These are phyloP conservation scores for Mesorhabditis belari DNA, from an alignment of 2,888 invertebrate species.

Conservation along the genomic window DNA sequence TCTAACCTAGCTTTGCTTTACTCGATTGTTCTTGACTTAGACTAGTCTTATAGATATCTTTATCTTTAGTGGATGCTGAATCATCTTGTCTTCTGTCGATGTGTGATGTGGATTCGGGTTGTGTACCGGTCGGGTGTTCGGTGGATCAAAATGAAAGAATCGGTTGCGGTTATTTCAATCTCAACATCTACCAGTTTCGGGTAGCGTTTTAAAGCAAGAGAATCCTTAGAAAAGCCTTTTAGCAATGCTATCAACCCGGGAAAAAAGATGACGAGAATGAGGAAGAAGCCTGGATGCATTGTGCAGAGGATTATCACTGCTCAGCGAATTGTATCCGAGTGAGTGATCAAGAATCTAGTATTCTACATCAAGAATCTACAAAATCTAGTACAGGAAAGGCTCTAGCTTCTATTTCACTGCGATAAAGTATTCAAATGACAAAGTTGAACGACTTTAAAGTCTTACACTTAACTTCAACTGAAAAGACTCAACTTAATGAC, in stretches of 20 bases:
- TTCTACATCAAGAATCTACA: too few relatives aligned
- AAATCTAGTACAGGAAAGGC: neutral
- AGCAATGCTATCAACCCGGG: conserved; percentile 52
- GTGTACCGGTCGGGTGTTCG: conserved; percentile 46
- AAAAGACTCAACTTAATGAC: too few relatives aligned
- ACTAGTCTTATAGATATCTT: neutral
- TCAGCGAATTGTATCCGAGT: conserved; percentile 47
- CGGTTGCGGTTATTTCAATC: conserved; percentile 50
- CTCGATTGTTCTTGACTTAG: too few relatives aligned
- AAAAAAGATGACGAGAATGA: conserved; percentile 44
- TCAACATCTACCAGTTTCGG: conserved; percentile 51
- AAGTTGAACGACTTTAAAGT: too few relatives aligned
- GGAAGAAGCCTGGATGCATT: conserved; percentile 48
- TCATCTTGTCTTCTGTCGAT: conserved; percentile 47
- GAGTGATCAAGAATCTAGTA: too few relatives aligned
- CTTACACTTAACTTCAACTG: too few relatives aligned
- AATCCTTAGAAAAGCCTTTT: conserved; percentile 4
- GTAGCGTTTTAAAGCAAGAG: conserved; percentile 12
- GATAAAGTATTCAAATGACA: too few relatives aligned
- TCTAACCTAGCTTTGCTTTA: too few relatives aligned
- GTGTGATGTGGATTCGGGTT: conserved; percentile 48
- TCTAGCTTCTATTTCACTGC: too few relatives aligned
- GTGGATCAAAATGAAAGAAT: conserved; percentile 39
- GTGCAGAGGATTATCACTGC: conserved; percentile 49
- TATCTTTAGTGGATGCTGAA: conserved; percentile 40